A percentile compares a stretch with the other conserved stretches of the same genome.
Evolutionary conservation across 2,888 invertebrate species (phyloP).

Genomic region (Abrostola tripartita): DNA sequence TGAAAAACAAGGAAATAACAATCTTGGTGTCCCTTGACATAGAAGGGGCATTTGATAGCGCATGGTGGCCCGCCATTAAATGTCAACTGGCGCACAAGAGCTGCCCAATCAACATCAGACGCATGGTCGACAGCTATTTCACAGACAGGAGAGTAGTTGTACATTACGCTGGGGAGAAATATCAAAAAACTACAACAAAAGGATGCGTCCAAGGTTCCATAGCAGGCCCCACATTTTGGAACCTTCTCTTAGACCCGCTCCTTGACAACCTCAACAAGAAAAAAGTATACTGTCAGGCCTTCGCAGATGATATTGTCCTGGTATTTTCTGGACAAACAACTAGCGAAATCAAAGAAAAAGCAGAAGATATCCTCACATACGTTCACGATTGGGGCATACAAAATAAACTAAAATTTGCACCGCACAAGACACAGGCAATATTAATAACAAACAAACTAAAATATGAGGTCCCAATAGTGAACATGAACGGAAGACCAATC

Average conservation of each 20-base stretch:
- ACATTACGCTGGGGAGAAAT: conserved; percentile 2
- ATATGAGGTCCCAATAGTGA: no score
- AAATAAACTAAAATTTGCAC: conserved; percentile 8
- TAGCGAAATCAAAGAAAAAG: conserved; percentile 1
- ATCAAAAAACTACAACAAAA: conserved; percentile 6
- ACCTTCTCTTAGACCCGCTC: conserved; percentile 18
- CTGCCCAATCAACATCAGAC: conserved; percentile 5
- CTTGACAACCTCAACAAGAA: not conserved
- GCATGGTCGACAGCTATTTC: not conserved
- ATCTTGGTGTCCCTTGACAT: conserved; percentile 13
- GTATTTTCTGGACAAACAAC: not conserved
- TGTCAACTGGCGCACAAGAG: not conserved
- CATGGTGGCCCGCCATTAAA: conserved; percentile 20
- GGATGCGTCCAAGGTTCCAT: conserved; percentile 24
- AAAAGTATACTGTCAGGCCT: conserved; percentile 13
- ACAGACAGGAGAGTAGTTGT: not conserved
- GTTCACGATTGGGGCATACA: conserved; percentile 10
- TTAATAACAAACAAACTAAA: not conserved
- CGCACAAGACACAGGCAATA: conserved; percentile 18
- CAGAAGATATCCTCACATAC: not conserved
- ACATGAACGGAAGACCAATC: no score
- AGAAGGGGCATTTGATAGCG: conserved; percentile 19
- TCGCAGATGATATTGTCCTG: conserved; percentile 16
- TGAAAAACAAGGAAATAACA: not conserved
- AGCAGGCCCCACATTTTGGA: conserved; percentile 14